phyloP scores from a whole-genome alignment of 2,888 invertebrate species.

The Idaea biselata region DNA sequence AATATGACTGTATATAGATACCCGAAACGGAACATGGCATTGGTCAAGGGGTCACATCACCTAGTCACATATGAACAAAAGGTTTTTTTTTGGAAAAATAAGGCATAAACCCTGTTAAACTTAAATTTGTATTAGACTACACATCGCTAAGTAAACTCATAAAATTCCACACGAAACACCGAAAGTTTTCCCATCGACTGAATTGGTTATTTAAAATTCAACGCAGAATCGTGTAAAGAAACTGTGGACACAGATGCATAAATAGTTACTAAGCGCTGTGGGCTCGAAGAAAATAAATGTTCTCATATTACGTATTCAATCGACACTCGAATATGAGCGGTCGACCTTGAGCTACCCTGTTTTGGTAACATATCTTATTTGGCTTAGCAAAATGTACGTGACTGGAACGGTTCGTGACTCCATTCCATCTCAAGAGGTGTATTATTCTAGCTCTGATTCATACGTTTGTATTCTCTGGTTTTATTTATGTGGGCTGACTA shows the following conservation, averaged over 20 bases:
- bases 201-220: conserved; percentile 16
- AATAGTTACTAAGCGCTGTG: conserved; percentile 6
- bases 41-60: too few species aligned
- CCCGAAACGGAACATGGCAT: too few species aligned
- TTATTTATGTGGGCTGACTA: too few species aligned
- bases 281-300: conserved; percentile 18
- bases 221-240: conserved; percentile 18
- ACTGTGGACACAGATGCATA: conserved; percentile 19
- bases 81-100: too few species aligned
- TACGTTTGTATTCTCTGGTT: neutral
- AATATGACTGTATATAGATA: too few species aligned
- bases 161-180: neutral
- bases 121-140: conserved; percentile 3
- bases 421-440: conserved; percentile 1
- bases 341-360: conserved; percentile 61
- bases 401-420: conserved; percentile 44
- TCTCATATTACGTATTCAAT: conserved; percentile 31
- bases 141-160: neutral
- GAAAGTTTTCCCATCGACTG: neutral
- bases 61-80: too few species aligned
- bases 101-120: neutral
- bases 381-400: conserved; percentile 58
- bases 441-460: neutral
- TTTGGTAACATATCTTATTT: conserved; percentile 55
- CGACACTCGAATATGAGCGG: conserved; percentile 33